These are phyloP conservation scores for Sarcophaga variegata DNA, from an alignment of 2,888 invertebrate species.

Conservation along the genomic window DNA sequence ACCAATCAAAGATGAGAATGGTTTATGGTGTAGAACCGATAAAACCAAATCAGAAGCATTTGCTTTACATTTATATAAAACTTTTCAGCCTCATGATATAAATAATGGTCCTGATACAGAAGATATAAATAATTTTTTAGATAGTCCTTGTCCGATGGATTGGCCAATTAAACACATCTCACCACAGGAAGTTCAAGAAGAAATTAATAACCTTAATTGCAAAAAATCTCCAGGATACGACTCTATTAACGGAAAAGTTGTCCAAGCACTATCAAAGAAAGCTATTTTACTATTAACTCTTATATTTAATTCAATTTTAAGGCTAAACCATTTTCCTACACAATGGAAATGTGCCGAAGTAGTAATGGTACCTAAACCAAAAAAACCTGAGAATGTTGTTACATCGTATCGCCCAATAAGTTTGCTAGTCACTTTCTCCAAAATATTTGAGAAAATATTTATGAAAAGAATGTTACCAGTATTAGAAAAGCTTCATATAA, in stretches of 20 bases:
- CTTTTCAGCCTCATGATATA: slow-evolving; percentile 32
- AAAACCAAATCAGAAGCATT: slow-evolving; percentile 30
- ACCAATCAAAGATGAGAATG: slow-evolving; percentile 17
- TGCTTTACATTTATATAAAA: slow-evolving; percentile 21
- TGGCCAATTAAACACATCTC: background rate
- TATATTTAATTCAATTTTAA: no score
- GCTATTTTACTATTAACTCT: no score
- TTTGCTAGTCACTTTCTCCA: no score
- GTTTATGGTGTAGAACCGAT: background rate
- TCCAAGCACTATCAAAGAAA: no score
- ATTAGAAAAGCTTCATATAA: no score
- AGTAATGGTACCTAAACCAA: no score
- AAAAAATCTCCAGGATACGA: slow-evolving; percentile 42
- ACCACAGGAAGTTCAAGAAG: slow-evolving; percentile 29
- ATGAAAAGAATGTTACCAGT: no score
- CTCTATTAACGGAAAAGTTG: slow-evolving; percentile 35
- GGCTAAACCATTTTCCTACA: no score
- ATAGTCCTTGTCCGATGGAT: slow-evolving; percentile 41
- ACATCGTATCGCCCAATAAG: no score
- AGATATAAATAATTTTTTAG: slow-evolving; percentile 20
- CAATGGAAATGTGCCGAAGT: no score
- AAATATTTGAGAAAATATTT: no score
- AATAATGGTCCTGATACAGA: background rate
- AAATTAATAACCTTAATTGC: slow-evolving; percentile 32
- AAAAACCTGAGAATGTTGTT: no score